These are phyloP conservation scores for Parthenolecanium corni DNA, from an alignment of 2,888 invertebrate species.

Conservation along the genomic window DNA sequence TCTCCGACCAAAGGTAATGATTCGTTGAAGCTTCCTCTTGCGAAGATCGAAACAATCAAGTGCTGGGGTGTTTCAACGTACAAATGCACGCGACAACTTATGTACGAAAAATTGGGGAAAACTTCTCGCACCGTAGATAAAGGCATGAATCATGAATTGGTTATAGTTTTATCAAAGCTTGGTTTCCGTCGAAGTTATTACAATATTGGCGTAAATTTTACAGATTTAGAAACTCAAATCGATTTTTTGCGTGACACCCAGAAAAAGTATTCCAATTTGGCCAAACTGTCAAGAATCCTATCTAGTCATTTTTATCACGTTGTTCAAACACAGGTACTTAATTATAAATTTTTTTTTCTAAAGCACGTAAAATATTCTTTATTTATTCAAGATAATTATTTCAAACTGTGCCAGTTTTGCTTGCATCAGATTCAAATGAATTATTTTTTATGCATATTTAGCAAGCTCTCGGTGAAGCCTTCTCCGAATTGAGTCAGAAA, in stretches of 20 bases:
- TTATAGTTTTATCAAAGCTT: not conserved
- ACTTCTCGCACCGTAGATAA: constrained; percentile 80
- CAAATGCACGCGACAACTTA: constrained; percentile 92
- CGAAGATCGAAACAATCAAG: constrained; percentile 82
- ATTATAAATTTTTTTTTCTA: not conserved
- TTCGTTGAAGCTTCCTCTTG: constrained; percentile 36
- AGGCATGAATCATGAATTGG: constrained; percentile 41
- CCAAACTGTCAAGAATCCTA: constrained; percentile 72
- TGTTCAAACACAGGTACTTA: constrained; percentile 57
- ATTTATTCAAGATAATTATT: too few relatives aligned
- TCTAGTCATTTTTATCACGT: constrained; percentile 81
- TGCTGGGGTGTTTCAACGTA: constrained; percentile 98
- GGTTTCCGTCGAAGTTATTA: not conserved
- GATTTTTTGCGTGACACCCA: constrained; percentile 87
- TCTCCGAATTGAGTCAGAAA: constrained; percentile 90
- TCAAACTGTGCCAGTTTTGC: too few relatives aligned
- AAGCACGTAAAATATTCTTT: too few relatives aligned
- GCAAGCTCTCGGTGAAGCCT: constrained; percentile 82
- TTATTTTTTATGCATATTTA: constrained; percentile 39
- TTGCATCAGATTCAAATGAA: not conserved
- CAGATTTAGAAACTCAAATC: constrained; percentile 87
- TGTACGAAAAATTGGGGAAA: constrained; percentile 93
- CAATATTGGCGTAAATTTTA: not conserved
- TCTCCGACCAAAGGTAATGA: constrained; percentile 51
- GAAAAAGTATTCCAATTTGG: constrained; percentile 75